Evolutionary conservation across 2,113 vertebrate species (phyloP).

Genomic region (Macrotis lagotis): DNA sequence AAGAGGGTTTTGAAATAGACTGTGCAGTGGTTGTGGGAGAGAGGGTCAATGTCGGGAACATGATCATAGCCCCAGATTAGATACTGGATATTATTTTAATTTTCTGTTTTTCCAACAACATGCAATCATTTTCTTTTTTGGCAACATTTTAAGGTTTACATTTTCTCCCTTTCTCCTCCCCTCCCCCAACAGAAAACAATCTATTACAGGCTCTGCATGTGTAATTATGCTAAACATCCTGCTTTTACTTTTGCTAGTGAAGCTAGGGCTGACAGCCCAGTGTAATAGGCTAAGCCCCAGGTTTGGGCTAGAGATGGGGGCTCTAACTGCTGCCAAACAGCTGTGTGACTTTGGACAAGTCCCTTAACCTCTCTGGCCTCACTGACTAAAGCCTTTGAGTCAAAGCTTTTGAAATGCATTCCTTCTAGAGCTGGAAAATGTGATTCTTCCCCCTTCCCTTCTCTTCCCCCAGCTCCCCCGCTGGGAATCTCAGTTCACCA

Average conservation of each 20-base stretch:
- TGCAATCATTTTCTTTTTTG: too few species aligned
- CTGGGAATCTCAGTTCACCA: neutral
- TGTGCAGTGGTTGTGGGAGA: neutral
- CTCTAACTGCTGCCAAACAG: neutral
- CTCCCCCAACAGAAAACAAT: too few species aligned
- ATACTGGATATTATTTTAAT: neutral
- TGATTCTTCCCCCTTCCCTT: neutral
- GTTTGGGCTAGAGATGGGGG: neutral
- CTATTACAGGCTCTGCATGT: too few species aligned
- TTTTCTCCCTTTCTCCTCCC: too few species aligned
- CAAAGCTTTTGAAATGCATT: neutral
- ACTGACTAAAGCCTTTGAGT: neutral
- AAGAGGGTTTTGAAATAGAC: neutral
- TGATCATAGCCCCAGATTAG: neutral
- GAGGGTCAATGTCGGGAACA: neutral
- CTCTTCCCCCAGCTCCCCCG: too few species aligned
- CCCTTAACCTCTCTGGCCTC: neutral
- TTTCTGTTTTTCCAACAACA: too few species aligned
- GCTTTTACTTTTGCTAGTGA: too few species aligned
- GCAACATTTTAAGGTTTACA: too few species aligned
- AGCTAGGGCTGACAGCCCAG: neutral
- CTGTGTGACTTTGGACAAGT: neutral
- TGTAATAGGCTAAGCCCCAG: neutral
- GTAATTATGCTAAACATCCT: too few species aligned
- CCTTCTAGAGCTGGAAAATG: neutral